phyloP scores from a whole-genome alignment of 2,797 vertebrate genomes.

The Malurus leucopterus region DNA sequence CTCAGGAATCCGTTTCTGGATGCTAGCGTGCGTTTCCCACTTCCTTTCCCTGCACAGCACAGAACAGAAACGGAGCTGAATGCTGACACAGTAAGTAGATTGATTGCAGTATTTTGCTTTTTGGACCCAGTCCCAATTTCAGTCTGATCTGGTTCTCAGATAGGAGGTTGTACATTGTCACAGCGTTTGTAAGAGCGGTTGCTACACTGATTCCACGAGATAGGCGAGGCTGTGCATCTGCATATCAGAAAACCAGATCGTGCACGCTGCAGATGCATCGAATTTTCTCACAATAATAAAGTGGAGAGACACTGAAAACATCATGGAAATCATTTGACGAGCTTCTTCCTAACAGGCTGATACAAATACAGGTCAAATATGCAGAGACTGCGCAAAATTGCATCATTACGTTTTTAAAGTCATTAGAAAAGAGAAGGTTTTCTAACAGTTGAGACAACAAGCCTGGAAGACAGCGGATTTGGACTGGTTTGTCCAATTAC shows the following conservation, averaged over 20 bases:
- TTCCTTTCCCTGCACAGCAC: neutral
- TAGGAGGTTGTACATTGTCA: constrained; percentile 27
- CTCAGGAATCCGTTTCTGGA: constrained; percentile 1
- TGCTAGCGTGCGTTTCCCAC: neutral
- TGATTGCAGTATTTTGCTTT: constrained; percentile 34
- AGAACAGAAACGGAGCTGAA: neutral
- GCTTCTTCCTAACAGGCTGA: neutral
- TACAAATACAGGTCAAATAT: neutral
- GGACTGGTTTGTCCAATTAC: neutral
- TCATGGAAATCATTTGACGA: neutral
- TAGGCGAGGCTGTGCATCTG: constrained; percentile 35
- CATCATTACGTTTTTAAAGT: neutral
- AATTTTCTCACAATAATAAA: constrained; percentile 26
- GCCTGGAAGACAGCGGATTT: neutral
- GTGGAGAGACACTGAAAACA: neutral
- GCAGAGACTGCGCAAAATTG: neutral
- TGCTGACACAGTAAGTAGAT: constrained; percentile 40
- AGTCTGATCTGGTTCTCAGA: constrained; percentile 29
- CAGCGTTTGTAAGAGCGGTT: constrained; percentile 16
- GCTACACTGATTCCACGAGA: constrained; percentile 44
- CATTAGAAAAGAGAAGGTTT: neutral
- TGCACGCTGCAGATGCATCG: neutral
- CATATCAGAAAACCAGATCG: neutral
- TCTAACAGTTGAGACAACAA: neutral
- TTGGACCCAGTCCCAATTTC: constrained; percentile 27